These are phyloP conservation scores for Rhagonycha fulva DNA, from an alignment of 2,888 invertebrate genomes.

Conservation along the genomic window DNA sequence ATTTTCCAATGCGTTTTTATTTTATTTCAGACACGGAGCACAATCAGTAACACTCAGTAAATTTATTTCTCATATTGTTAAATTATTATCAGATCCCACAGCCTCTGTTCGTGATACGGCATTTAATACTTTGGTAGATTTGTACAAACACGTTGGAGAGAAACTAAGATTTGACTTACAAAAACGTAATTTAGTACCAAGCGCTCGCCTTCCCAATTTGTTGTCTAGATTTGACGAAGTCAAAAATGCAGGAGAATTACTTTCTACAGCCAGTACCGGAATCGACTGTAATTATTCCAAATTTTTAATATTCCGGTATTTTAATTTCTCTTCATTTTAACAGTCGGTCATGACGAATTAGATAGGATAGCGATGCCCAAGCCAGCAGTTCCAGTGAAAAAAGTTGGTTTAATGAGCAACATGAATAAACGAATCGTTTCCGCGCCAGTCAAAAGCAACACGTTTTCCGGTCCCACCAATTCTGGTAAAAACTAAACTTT, in stretches of 20 bases:
- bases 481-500: constrained; percentile 39
- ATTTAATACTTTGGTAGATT: constrained; percentile 81
- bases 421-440: constrained; percentile 54
- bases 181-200: constrained; percentile 77
- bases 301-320: neutral
- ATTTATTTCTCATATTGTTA: constrained; percentile 81
- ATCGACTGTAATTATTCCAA: constrained; percentile 45
- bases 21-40: constrained; percentile 74
- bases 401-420: constrained; percentile 43
- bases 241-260: constrained; percentile 74
- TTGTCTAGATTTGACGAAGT: constrained; percentile 88
- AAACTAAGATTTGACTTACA: constrained; percentile 80
- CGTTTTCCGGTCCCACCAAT: constrained; percentile 23
- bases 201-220: constrained; percentile 70
- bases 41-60: constrained; percentile 80
- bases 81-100: constrained; percentile 84
- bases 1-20: neutral
- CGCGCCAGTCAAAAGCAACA: constrained; percentile 13
- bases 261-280: constrained; percentile 68
- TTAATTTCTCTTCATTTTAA: neutral
- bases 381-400: constrained; percentile 54
- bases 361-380: constrained; percentile 54
- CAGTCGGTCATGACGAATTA: constrained; percentile 51
- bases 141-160: constrained; percentile 93
- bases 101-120: constrained; percentile 87